Evolutionary conservation across 2,888 invertebrate species (phyloP), one percentile per base, ranked within the genome.

Genomic region (Lasioglossum malachurum): DNA sequence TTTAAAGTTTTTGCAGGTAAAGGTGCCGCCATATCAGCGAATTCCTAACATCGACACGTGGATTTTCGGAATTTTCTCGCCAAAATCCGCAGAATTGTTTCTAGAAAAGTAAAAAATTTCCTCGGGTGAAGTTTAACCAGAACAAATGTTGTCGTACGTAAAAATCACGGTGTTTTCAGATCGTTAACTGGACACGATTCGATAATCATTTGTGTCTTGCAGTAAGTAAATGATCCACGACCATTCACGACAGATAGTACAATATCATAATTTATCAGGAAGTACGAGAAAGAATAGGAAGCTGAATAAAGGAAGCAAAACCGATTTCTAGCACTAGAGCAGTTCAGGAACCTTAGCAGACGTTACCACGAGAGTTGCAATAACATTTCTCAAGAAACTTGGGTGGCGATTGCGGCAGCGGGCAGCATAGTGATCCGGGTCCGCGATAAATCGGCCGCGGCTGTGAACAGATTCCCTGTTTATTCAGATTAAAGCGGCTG

Each of bases 401-500:
- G 7, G 64, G 16, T 8, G 31, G 8, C 64, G 64, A 31, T 31
- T 31, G 31, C 31, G 7, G 16, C 64, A 7, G 5, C 16, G 5
- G 5, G 16, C 64, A 16, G 7, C 16, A 16, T 8, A 64, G 64
- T 31, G 64, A 64, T 64, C n/a, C 57, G 57, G n/a, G n/a, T 64
- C 3, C 19, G 2, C 64, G 64, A 8, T 41, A 76, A 49, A 75
- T 53, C 31, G 31, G 23, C 23, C 27, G 41, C 12, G 49, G 19
- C 49, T 60, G 44, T 12, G 10, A 44, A 41, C 35, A 27, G 80
- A 67, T 80, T 57, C 44, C 38, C 74, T 84, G 38, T 77, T 84
- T 83, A 83, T 77, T 83, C 77, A 27, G 64, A 38, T 31, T 53
- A 44, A 60, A 38, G 27, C 74, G 46, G 16, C 60, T 67, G 38